phyloP scores from a whole-genome alignment of 2,888 invertebrate genomes.

The Nomada ferruginata region DNA sequence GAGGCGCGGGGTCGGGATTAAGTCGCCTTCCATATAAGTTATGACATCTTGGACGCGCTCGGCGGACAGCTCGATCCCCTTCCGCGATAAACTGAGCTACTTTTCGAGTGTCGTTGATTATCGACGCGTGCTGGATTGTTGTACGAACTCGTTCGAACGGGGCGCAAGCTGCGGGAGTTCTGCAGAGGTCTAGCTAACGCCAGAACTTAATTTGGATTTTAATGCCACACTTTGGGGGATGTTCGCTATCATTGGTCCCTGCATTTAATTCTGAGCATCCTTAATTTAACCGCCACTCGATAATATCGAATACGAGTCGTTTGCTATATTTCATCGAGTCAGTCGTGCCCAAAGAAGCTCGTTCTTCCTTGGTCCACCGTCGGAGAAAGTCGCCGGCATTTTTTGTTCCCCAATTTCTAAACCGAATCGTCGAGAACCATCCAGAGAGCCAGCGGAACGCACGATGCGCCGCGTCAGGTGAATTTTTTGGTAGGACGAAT shows the following conservation, averaged over 20 bases:
- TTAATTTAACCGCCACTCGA: no score
- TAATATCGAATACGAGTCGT: no score
- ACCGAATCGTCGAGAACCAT: background rate
- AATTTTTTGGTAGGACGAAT: conserved; percentile 69
- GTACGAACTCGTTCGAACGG: background rate
- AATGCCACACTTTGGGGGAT: no score
- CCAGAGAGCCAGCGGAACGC: conserved; percentile 19
- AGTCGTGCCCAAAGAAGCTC: conserved; percentile 19
- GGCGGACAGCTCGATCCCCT: conserved; percentile 25
- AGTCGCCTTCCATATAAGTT: conserved; percentile 62
- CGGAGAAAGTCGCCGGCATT: conserved; percentile 10
- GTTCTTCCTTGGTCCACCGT: conserved; percentile 15
- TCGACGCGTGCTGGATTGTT: conserved; percentile 3
- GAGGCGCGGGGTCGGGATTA: conserved; percentile 46
- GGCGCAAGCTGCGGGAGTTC: background rate
- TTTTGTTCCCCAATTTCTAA: conserved; percentile 8
- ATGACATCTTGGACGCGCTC: conserved; percentile 46
- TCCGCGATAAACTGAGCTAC: conserved; percentile 32
- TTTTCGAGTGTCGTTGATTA: conserved; percentile 7
- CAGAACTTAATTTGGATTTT: no score
- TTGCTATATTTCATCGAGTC: conserved; percentile 10
- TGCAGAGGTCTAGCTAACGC: no score
- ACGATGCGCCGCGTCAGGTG: conserved; percentile 56
- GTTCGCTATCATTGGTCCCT: no score
- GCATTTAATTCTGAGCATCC: no score